phyloP scores from a whole-genome alignment of 2,888 invertebrate species.

The Conchocele bisecta region DNA sequence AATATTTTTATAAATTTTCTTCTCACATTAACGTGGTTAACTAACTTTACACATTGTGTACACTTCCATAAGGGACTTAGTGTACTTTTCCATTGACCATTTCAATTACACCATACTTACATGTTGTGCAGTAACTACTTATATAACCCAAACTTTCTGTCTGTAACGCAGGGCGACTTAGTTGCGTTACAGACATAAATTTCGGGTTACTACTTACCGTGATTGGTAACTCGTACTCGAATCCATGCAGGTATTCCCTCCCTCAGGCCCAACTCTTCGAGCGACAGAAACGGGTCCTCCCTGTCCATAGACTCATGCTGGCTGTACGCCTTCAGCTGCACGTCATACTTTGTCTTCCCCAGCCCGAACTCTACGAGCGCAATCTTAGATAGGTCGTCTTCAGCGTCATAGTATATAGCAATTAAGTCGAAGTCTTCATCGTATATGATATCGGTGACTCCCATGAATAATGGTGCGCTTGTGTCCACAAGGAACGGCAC shows the following conservation, averaged over 20 bases:
- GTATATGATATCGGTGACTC: constrained; percentile 58
- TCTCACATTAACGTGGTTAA: too few relatives aligned
- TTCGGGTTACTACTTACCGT: constrained; percentile 54
- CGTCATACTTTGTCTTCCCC: constrained; percentile 65
- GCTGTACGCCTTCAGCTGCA: constrained; percentile 51
- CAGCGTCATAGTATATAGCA: constrained; percentile 57
- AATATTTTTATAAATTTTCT: too few relatives aligned
- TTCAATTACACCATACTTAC: too few relatives aligned
- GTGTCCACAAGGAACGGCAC: constrained; percentile 64
- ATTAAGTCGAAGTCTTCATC: constrained; percentile 65
- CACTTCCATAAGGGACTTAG: too few relatives aligned
- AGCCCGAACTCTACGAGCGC: constrained; percentile 62
- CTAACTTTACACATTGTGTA: too few relatives aligned
- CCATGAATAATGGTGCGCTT: constrained; percentile 56
- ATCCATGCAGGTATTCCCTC: constrained; percentile 67
- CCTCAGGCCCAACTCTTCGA: constrained; percentile 60
- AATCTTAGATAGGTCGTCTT: constrained; percentile 54
- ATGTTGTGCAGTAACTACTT: too few relatives aligned
- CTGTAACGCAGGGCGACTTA: too few relatives aligned
- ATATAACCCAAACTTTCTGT: too few relatives aligned
- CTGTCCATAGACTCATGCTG: constrained; percentile 42
- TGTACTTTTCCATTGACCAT: too few relatives aligned
- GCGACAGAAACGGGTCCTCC: constrained; percentile 46
- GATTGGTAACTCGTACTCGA: constrained; percentile 59
- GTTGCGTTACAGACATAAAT: too few relatives aligned